Evolutionary conservation across 2,797 vertebrate genomes (phyloP).

Genomic region (Erpetoichthys calabaricus): DNA sequence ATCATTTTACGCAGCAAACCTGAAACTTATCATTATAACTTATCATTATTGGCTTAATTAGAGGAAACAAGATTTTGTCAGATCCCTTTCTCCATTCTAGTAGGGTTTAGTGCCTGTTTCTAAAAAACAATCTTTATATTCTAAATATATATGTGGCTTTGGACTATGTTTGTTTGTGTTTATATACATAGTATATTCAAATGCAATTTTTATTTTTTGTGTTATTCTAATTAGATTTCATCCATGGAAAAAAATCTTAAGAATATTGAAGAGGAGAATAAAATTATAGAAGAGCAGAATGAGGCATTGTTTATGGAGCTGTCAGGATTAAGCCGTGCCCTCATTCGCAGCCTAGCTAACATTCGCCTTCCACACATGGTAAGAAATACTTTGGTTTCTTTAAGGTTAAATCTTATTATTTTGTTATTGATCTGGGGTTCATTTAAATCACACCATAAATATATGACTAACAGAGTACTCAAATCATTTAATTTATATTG

Average conservation of each 20-base stretch:
- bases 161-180: background rate
- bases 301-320: slow-evolving; percentile 94
- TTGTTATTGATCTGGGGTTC: too few relatives aligned
- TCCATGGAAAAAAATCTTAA: slow-evolving; percentile 96
- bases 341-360: slow-evolving; percentile 91
- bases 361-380: slow-evolving; percentile 97
- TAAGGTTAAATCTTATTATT: too few relatives aligned
- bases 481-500: too few relatives aligned
- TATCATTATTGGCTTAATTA: too few relatives aligned
- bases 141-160: background rate
- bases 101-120: too few relatives aligned
- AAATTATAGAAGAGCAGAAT: slow-evolving; percentile 94
- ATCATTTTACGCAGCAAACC: too few relatives aligned
- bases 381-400: slow-evolving; percentile 23
- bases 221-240: slow-evolving; percentile 59
- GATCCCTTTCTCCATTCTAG: too few relatives aligned
- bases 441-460: too few relatives aligned
- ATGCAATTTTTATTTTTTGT: background rate
- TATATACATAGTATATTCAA: background rate
- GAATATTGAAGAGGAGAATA: slow-evolving; percentile 93
- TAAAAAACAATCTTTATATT: too few relatives aligned
- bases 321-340: slow-evolving; percentile 87
- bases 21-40: too few relatives aligned
- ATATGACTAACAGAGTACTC: too few relatives aligned
- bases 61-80: too few relatives aligned